phyloP scores from a whole-genome alignment of 2,797 vertebrate genomes.

The Vireo griseus region DNA sequence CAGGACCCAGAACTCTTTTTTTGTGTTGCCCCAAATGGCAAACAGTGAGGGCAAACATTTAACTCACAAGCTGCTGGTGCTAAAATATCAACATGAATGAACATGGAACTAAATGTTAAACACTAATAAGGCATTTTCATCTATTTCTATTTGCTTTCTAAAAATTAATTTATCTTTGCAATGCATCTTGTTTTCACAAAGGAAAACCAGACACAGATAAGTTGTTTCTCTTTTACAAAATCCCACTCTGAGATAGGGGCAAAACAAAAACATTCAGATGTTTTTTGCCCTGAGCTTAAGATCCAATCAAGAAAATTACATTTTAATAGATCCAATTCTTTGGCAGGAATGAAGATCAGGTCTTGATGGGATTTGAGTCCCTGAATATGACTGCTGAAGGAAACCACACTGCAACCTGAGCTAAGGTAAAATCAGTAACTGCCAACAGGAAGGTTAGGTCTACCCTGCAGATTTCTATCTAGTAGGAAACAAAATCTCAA shows the following conservation, averaged over 20 bases:
- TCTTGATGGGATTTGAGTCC: slow-evolving; percentile 2
- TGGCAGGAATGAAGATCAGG: neutral
- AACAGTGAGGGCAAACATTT: neutral
- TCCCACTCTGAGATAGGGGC: neutral
- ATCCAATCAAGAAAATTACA: neutral
- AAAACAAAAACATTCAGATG: neutral
- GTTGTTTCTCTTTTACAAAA: neutral
- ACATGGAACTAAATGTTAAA: neutral
- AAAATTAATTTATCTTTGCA: neutral
- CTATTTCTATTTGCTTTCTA: neutral
- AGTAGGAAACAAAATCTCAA: neutral
- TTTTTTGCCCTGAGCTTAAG: neutral
- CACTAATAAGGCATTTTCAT: neutral
- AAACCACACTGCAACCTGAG: neutral
- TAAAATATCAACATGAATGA: neutral
- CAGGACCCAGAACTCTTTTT: neutral
- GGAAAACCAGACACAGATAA: neutral
- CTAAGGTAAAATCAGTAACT: slow-evolving; percentile 2
- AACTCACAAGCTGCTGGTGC: neutral
- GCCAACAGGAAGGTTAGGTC: neutral
- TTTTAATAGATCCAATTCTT: neutral
- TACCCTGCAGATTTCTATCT: neutral
- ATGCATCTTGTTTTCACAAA: neutral
- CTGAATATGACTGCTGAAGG: slow-evolving; percentile 16
- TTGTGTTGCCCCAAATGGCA: neutral